These are phyloP conservation scores for Amblyjoppa proteus DNA, from an alignment of 2,888 invertebrate species.

Conservation along the genomic window DNA sequence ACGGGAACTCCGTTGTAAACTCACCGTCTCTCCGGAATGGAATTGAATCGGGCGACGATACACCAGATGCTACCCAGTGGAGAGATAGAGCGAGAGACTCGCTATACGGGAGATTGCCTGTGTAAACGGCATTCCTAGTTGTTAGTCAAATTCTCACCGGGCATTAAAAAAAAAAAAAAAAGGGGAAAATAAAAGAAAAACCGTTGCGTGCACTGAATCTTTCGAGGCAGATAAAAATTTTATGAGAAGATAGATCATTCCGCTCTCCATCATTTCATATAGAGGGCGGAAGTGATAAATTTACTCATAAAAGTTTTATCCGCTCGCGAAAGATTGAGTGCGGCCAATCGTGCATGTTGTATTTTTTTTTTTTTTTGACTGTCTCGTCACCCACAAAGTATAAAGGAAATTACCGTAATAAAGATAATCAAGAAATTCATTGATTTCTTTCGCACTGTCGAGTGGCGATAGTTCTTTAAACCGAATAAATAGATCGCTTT, in stretches of 20 bases:
- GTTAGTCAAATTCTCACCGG: neutral
- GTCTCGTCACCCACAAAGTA: neutral
- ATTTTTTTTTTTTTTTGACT: neutral
- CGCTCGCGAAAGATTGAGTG: neutral
- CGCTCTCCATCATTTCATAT: neutral
- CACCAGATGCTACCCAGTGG: conserved; percentile 40
- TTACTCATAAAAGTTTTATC: neutral
- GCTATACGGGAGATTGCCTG: neutral
- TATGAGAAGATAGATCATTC: neutral
- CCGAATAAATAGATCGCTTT: too few relatives aligned
- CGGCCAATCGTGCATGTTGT: neutral
- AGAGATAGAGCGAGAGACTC: neutral
- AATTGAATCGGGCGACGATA: conserved; percentile 36
- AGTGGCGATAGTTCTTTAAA: too few relatives aligned
- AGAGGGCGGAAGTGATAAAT: neutral
- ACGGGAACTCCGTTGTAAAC: conserved; percentile 32
- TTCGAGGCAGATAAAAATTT: neutral
- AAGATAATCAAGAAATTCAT: neutral
- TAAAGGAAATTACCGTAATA: neutral
- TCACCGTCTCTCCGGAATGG: conserved; percentile 18
- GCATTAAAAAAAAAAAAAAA: neutral
- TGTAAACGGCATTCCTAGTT: neutral
- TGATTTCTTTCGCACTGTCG: too few relatives aligned
- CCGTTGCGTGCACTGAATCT: neutral
- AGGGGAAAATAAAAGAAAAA: neutral